Percentiles rank a stretch among this genome's conserved stretches.
These are phyloP conservation scores for Sympetrum striolatum DNA, from an alignment of 2,888 invertebrate species.

Conservation along the genomic window DNA sequence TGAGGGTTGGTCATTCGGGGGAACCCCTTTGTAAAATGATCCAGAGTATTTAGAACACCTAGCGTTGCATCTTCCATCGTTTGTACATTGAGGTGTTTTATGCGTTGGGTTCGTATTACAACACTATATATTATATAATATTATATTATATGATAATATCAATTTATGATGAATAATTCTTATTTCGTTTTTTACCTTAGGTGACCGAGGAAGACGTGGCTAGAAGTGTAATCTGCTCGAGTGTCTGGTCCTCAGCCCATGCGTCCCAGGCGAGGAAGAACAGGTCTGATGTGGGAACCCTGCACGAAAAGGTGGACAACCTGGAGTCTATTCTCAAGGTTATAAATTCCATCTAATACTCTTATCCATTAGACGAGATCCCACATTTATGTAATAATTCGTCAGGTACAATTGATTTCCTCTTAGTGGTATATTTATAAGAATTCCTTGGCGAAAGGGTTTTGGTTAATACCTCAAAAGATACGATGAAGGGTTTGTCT, in stretches of 20 bases:
- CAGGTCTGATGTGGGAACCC: constrained; percentile 37
- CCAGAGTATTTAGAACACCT: too few species aligned
- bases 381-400: background rate
- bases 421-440: too few species aligned
- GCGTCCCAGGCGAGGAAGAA: background rate
- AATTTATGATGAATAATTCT: background rate
- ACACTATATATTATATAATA: background rate
- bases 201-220: constrained; percentile 28
- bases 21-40: too few species aligned
- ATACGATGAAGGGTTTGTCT: too few species aligned
- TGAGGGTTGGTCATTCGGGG: too few species aligned
- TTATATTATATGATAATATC: too few species aligned
- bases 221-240: background rate
- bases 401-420: too few species aligned
- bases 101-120: background rate
- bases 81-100: too few species aligned
- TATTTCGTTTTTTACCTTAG: background rate
- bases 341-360: constrained; percentile 13
- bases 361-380: background rate
- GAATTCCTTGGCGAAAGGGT: too few species aligned
- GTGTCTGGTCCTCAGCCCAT: constrained; percentile 1
- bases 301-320: constrained; percentile 54
- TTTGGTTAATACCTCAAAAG: too few species aligned
- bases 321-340: constrained; percentile 60
- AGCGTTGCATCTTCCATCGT: too few species aligned